Percentiles rank a stretch among this genome's conserved stretches.
Evolutionary conservation across 2,888 invertebrate species (phyloP).

Genomic region (Amiota mariae): DNA sequence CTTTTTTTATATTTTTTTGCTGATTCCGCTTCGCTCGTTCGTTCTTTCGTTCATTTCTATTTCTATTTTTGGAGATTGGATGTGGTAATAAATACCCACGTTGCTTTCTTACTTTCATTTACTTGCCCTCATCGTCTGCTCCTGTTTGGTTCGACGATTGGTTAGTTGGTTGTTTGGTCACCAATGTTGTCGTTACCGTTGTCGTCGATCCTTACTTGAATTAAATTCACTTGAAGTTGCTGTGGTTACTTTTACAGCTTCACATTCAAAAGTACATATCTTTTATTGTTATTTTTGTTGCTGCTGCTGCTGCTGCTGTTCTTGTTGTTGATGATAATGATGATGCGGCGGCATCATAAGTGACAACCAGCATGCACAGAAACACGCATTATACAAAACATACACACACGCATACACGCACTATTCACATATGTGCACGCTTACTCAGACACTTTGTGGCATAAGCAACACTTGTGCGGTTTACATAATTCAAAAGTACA

Average conservation of each 20-base stretch:
- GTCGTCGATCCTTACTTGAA: too few relatives aligned
- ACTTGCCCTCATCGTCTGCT: neutral
- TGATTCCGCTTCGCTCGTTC: slow-evolving; percentile 23
- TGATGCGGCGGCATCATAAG: slow-evolving; percentile 40
- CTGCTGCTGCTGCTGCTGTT: slow-evolving; percentile 35
- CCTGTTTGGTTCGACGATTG: slow-evolving; percentile 42
- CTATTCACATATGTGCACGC: neutral
- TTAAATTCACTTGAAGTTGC: too few relatives aligned
- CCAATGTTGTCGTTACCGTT: neutral
- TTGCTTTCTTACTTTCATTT: slow-evolving; percentile 26
- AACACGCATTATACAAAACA: neutral
- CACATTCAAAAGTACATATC: too few relatives aligned
- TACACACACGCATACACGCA: neutral
- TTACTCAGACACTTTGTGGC: slow-evolving; percentile 18
- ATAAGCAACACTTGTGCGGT: slow-evolving; percentile 17
- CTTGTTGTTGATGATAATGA: slow-evolving; percentile 38
- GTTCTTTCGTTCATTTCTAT: slow-evolving; percentile 40
- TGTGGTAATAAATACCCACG: slow-evolving; percentile 35
- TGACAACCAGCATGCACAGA: neutral
- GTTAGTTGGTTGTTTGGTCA: neutral
- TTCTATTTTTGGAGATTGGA: slow-evolving; percentile 55
- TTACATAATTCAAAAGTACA: slow-evolving; percentile 9
- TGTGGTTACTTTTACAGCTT: too few relatives aligned
- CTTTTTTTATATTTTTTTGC: slow-evolving; percentile 22
- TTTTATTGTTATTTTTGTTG: neutral